Base-by-base conservation (phyloP, 1,140 invertebrate species). In the Monomorium pharaonis region DNA sequence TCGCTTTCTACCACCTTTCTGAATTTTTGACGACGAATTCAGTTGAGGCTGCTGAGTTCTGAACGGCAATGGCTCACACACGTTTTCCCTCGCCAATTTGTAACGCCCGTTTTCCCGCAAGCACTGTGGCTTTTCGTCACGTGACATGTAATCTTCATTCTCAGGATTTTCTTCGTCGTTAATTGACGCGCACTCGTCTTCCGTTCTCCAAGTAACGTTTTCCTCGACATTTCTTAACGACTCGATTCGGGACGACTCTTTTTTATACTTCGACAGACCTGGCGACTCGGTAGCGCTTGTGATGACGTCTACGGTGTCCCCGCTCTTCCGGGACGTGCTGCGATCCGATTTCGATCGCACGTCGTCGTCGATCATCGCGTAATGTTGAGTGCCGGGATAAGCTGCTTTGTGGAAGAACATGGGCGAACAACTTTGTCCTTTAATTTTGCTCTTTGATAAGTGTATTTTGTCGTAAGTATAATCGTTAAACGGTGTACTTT, bases 181-280 rank as follows among this genome's bases (percentile, higher is more conserved):
- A 24, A 74, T 74, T 2, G 78, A 83, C 42, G 42, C 24, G 2
- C 51, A 83, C 2, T 74, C 78, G 27, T 83, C 67, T 14, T 74
- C 78, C 18, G 78, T 60, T 83, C 78, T n/a, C 78, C 78, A 83
- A 58, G 51, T 47, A n/a, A 58, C 24, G 5, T 81, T 58, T 18
- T 58, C 63, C 21, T 56, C 65, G 0, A 3, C 18, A 16, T 72
- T 30, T 21, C 24, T 70, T 24, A 24, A 51, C 14, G 63, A 54
- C 4, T 80, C 76, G 27, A 60, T 18, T 5, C 0, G 18, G 2
- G 6, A 10, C 16, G 58, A 65, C 2, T 69, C 24, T 18, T 16
- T 42, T 24, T 33, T 72, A 7, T 24, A 70, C 42, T 30, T 58
- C 0, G 14, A 44, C 33, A 21, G 14, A 30, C 7, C 27, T 3